Conservation (phyloP, 1,140 invertebrate genomes). For the Bemisia tabaci region DNA sequence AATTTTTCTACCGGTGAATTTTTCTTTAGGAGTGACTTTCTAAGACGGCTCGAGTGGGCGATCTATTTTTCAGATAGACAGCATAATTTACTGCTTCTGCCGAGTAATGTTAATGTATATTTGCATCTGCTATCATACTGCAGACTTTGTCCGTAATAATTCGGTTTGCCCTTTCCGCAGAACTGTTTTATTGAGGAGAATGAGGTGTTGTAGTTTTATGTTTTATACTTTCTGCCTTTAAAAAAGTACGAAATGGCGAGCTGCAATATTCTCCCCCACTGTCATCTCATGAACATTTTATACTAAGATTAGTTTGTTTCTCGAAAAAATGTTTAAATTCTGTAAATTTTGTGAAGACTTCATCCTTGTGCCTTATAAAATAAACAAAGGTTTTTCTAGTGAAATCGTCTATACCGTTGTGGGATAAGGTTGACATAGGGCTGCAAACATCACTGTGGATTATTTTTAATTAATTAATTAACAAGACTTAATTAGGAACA, state of each 20-base stretch:
- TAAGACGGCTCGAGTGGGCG: neutral
- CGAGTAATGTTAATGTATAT: constrained; percentile 21
- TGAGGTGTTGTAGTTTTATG: neutral
- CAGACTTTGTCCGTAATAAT: constrained; percentile 28
- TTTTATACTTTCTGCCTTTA: neutral
- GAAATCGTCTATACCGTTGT: constrained; percentile 32
- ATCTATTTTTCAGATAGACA: neutral
- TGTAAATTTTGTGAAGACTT: neutral
- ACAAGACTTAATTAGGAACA: neutral
- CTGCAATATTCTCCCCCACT: neutral
- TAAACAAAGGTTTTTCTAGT: constrained; percentile 12
- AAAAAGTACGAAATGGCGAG: neutral
- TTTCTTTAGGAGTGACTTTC: neutral
- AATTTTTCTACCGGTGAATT: too few species aligned
- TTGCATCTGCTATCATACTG: constrained; percentile 26
- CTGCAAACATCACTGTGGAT: constrained; percentile 30
- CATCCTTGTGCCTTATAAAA: neutral
- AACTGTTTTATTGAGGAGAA: constrained; percentile 32
- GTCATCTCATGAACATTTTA: neutral
- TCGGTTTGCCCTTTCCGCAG: constrained; percentile 31
- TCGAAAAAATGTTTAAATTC: neutral
- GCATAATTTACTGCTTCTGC: neutral
- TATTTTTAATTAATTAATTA: constrained; percentile 5
- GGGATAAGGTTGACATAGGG: constrained; percentile 29
- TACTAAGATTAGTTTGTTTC: neutral